A percentile compares a stretch with the other conserved stretches of the same genome.
Conservation (phyloP, 1,140 invertebrate genomes). For the Ylistrum balloti region DNA sequence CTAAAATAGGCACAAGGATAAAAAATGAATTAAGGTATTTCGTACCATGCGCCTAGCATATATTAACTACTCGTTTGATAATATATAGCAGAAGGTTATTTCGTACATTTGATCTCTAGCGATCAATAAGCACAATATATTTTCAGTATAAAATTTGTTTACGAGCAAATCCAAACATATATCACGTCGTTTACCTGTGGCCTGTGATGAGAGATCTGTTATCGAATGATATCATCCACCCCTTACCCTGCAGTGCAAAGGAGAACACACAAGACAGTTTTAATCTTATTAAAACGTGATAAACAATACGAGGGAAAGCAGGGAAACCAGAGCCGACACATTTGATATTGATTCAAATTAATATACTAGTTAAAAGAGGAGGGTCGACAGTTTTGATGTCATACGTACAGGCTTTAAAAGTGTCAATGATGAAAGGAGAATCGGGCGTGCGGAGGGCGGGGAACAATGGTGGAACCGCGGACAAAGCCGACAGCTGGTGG, state of each 20-base stretch:
- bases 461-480: neutral
- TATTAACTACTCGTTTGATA: too few relatives aligned
- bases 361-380: slow-evolving; percentile 34
- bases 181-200: too few relatives aligned
- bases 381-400: slow-evolving; percentile 6
- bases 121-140: too few relatives aligned
- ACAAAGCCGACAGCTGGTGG: slow-evolving; percentile 31
- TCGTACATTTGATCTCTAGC: too few relatives aligned
- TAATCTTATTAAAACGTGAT: slow-evolving; percentile 40
- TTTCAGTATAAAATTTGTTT: too few relatives aligned
- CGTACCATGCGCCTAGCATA: too few relatives aligned
- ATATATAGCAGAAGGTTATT: too few relatives aligned
- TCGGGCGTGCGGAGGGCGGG: slow-evolving; percentile 8
- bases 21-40: too few relatives aligned
- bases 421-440: neutral
- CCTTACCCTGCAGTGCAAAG: neutral
- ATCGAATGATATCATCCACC: neutral
- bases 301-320: slow-evolving; percentile 16
- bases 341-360: slow-evolving; percentile 32
- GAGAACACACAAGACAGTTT: neutral
- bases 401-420: slow-evolving; percentile 28
- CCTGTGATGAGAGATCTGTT: too few relatives aligned
- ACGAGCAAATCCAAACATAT: too few relatives aligned
- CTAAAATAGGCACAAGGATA: too few relatives aligned
- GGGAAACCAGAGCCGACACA: slow-evolving; percentile 30